phyloP scores from a whole-genome alignment of 2,888 invertebrate species.

The Hypselothyrea guttata region DNA sequence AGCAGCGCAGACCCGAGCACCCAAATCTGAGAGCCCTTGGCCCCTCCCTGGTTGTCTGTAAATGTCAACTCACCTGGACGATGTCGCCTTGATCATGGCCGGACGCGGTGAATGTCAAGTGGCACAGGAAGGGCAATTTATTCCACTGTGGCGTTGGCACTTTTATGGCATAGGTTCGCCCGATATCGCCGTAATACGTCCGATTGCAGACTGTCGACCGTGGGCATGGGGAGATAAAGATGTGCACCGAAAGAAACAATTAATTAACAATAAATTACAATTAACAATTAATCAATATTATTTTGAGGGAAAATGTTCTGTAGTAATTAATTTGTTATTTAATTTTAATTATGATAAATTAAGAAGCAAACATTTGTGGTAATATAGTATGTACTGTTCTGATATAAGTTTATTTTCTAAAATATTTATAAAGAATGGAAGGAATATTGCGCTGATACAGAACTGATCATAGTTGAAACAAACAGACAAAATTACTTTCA shows the following conservation, averaged over 20 bases:
- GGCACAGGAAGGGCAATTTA: slow-evolving; percentile 93
- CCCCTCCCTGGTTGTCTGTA: background rate
- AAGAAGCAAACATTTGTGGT: too few species aligned
- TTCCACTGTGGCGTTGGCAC: slow-evolving; percentile 88
- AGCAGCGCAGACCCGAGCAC: background rate
- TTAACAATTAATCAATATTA: too few species aligned
- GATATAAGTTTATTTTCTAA: too few species aligned
- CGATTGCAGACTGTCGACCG: slow-evolving; percentile 89
- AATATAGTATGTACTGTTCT: too few species aligned
- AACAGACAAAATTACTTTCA: too few species aligned
- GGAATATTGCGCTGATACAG: too few species aligned
- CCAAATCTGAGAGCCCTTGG: background rate
- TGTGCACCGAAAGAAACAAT: background rate
- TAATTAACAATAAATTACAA: too few species aligned
- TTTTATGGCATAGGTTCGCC: slow-evolving; percentile 90
- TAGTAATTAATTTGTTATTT: too few species aligned
- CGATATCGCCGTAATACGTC: slow-evolving; percentile 94
- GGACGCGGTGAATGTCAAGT: slow-evolving; percentile 95
- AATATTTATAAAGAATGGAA: too few species aligned
- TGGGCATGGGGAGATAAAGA: slow-evolving; percentile 23
- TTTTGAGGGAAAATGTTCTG: too few species aligned
- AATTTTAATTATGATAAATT: too few species aligned
- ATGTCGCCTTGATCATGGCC: slow-evolving; percentile 94
- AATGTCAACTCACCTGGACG: slow-evolving; percentile 86
- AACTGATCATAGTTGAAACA: too few species aligned